These are phyloP conservation scores for Epinephelus coioides DNA, from an alignment of 2,797 vertebrate species.

Conservation along the genomic window DNA sequence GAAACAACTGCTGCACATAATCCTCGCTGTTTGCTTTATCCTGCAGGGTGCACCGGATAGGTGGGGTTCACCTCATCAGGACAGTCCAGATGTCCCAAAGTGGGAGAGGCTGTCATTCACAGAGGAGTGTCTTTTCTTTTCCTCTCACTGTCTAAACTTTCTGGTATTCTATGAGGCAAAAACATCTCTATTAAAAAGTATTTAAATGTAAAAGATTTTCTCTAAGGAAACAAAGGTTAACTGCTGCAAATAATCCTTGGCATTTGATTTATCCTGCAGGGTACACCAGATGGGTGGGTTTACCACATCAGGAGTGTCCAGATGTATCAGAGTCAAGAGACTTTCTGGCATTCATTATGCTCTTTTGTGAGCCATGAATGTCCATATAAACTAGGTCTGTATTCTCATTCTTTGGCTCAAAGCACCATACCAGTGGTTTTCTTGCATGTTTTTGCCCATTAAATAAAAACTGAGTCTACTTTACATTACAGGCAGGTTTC, in stretches of 20 bases:
- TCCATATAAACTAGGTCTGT: constrained; percentile 12
- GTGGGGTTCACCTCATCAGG: constrained; percentile 2
- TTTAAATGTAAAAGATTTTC: background rate
- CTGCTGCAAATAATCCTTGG: constrained; percentile 11
- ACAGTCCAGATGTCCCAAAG: constrained; percentile 21
- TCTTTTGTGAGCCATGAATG: constrained; percentile 18
- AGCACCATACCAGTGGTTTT: constrained; percentile 1
- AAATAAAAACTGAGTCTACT: constrained; percentile 1
- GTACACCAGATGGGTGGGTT: constrained; percentile 36
- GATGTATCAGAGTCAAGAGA: constrained; percentile 38
- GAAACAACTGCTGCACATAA: background rate
- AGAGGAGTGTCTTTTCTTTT: constrained; percentile 6
- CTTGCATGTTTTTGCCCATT: background rate
- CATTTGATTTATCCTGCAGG: constrained; percentile 42
- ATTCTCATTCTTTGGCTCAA: background rate
- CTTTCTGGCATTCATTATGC: constrained; percentile 44
- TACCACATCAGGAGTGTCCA: constrained; percentile 44
- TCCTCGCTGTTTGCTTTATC: background rate
- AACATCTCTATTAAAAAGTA: background rate
- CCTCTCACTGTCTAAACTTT: constrained; percentile 11
- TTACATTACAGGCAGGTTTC: constrained; percentile 1
- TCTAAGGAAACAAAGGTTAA: background rate
- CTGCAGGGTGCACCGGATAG: background rate
- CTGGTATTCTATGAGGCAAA: background rate
- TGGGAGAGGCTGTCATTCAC: constrained; percentile 8